Evolutionary conservation across 1,140 invertebrate species (phyloP), one percentile per base, ranked within the genome.

Genomic region (Tetramorium simillimum): DNA sequence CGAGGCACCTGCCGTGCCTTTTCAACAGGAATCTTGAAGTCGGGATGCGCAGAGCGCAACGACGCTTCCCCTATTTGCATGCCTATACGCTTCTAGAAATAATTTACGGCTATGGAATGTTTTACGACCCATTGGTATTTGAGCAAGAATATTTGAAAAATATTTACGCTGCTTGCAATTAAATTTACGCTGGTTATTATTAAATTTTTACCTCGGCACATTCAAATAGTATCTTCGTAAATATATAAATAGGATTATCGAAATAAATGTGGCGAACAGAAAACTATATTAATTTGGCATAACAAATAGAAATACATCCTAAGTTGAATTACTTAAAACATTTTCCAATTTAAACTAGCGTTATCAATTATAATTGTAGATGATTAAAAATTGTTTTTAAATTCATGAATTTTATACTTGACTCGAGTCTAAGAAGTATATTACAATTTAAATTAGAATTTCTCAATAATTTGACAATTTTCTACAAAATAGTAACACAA

Each of bases 21-120:
- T 73, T 72, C 53, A 82, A 60, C 80, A 24, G 33, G 53, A 75
- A 73, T 75, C 53, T 84, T 62, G 67, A 58, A 28, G 21, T 58
- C 37, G 37, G 12, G 2, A 24, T 65, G 18, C 53, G 21, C 24
- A 65, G 37, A 14, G 37, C 5, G 21, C 37, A n/a, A 58, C 40
- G 40, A n/a, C 14, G 40, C 24, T 33, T 24, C 14, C 7, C 37
- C 40, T 37, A 14, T 84, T 46, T 60, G 24, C n/a, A 21, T 14
- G 28, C 37, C 14, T 16, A 9, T 43, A 33, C 12, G 37, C 14
- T 49, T 3, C 3, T 43, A 43, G 16, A 49, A 73, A 84, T 73
- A 60, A 84, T 84, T 82, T 75, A 84, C 28, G 80, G 9, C 43
- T 46, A 49, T 60, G 28, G 56, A 73, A 62, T 84, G 24, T 60